Base-by-base conservation (phyloP, 2,797 vertebrate species). In the Thalassophryne amazonica region DNA sequence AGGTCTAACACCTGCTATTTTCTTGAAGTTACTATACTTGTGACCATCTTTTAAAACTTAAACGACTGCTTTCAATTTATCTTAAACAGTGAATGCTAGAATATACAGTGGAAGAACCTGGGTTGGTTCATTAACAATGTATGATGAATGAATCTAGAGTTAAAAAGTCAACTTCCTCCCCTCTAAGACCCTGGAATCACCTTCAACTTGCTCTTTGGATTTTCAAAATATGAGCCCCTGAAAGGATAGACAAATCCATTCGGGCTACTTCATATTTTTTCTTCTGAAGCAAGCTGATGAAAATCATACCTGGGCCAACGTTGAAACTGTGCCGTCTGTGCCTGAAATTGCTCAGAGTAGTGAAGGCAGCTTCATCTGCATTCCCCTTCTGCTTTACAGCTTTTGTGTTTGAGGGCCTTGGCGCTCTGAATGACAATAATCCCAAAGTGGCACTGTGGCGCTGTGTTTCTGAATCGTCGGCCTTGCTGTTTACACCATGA, bases 231-330 rank as follows among this genome's bases (percentile, higher is more conserved):
- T 18, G 27, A 54, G 29, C 15, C 19, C 35, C 37, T 67, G 60
- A 75, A 53, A 64, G 50, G 56, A n/a, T 47, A 70, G 40, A 46
- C 45, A 70, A 18, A 71, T 76, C 37, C 62, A 64, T 66, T 55
- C 69, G 37, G 17, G 50, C 21, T 51, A 39, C 35, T 69, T 62
- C 35, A 45, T 30, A 71, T 45, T 76, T 73, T 53, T 35, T 38
- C 37, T 63, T 51, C 10, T 58, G 29, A 63, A 57, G 37, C 20
- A 46, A 49, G 42, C 33, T 67, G 64, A 76, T 78, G 54, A 73
- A 77, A 80, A 78, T 76, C 81, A 66, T 88, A 91, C 90, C 91
- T 86, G 75, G 50, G 54, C 60, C 47, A 49, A 30, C 14, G 70
- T 52, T 63, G 49, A 62, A 76, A 50, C 47, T 50, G 6, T 39